Conservation (phyloP, 2,888 invertebrate genomes). For the Pristionchus japonicus region DNA sequence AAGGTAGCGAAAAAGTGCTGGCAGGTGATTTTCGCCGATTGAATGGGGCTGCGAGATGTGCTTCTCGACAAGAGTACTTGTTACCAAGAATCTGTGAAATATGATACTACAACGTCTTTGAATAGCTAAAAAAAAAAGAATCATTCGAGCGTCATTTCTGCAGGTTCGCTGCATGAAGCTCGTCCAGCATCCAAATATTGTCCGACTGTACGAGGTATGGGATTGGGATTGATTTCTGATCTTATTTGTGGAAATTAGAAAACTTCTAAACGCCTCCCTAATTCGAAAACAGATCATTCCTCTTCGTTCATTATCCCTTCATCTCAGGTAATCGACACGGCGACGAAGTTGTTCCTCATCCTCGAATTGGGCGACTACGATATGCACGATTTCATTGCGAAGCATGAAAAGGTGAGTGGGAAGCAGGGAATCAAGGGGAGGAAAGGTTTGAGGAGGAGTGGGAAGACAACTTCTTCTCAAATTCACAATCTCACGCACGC, state of each 20-base stretch:
- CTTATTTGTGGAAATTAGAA: too few species aligned
- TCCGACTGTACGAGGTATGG: conserved; percentile 92
- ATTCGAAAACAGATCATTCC: neutral
- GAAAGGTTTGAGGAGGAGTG: too few species aligned
- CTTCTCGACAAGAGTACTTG: too few species aligned
- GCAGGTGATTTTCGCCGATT: neutral
- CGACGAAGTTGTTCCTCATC: conserved; percentile 88
- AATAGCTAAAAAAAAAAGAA: neutral
- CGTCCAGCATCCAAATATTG: conserved; percentile 98
- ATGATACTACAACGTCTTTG: too few species aligned
- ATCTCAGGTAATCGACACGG: conserved; percentile 87
- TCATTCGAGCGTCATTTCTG: too few species aligned
- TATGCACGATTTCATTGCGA: conserved; percentile 97
- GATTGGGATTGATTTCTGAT: neutral
- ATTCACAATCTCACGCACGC: neutral
- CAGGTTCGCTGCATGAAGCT: conserved; percentile 96
- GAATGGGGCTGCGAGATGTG: too few species aligned
- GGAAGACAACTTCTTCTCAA: neutral
- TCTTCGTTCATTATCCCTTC: neutral
- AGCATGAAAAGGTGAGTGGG: conserved; percentile 82
- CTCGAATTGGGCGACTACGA: conserved; percentile 98
- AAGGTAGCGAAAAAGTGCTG: neutral
- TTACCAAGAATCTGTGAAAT: too few species aligned
- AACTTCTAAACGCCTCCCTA: too few species aligned
- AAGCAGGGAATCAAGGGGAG: neutral